Evolutionary conservation across 1,140 invertebrate species (phyloP), one percentile per base, ranked within the genome.

Genomic region (Bombus fervidus): DNA sequence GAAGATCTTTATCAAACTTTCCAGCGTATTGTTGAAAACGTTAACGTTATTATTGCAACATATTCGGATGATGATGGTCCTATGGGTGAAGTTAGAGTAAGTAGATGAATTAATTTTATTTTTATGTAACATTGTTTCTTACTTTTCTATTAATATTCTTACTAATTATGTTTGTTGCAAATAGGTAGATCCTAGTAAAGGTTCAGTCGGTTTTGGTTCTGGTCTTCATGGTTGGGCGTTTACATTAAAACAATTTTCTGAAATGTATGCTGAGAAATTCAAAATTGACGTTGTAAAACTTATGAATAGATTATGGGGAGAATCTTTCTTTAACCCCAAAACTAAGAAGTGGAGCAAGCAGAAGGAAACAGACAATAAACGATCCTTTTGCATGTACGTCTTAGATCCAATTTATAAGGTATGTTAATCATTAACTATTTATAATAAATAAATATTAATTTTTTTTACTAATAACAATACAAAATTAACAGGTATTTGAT

Each of bases 1-100:
- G 99, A 99, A 96, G 98, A 99, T 95, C 96, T 99, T 34, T 99
- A 99, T 95, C 99, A 99, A 96, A 99, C 99, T 93, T 99, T 99
- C 97, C 98, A 99, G 96, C 98, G 99, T 96, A 99, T 99, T 95
- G 99, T 99, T 91, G 99, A 99, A 96, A 99, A 99, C 94, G 98
- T 99, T 57, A 99, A 99, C 96, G 99, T 99, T 86, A 99, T 99
- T 94, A 99, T 99, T 95, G 98, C 99, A 87, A 99, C 99, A n/a
- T 99, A 99, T 95, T 98, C 97, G 90, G 98, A 99, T 90, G 99
- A 99, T 92, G 96, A 97, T 93, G 99, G 99, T 88, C 99, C 99
- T 66, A 99, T 99, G 99, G 99, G 99, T 95, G 98, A 99, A 96
- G 98, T 99, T 85, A 97, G 98, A 91, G 98, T 97, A 95, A 95